Conservation (phyloP, 2,113 vertebrate species). For the Ictidomys tridecemlineatus region DNA sequence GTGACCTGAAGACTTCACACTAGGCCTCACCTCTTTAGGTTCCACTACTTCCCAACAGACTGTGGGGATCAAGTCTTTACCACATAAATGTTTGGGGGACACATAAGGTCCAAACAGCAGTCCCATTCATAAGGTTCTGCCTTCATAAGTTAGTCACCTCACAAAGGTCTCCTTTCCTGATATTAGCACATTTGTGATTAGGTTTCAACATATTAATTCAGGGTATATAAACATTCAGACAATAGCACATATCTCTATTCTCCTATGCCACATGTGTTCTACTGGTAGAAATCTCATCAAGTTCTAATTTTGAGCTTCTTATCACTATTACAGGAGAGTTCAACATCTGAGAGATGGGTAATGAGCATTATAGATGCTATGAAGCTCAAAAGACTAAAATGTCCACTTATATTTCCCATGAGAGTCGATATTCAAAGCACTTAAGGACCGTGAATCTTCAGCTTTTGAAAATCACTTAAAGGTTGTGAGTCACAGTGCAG, state of each 20-base stretch:
- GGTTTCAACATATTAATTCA: background rate
- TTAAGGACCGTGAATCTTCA: background rate
- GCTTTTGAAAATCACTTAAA: background rate
- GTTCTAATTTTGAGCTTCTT: constrained; percentile 6
- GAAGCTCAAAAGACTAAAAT: background rate
- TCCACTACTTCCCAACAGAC: background rate
- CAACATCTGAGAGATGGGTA: background rate
- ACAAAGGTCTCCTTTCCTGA: background rate
- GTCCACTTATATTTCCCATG: background rate
- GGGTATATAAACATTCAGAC: background rate
- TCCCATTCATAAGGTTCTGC: background rate
- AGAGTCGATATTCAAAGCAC: background rate
- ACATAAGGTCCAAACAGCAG: background rate
- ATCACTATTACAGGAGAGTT: background rate
- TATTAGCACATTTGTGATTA: background rate
- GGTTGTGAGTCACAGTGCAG: background rate
- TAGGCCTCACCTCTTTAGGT: background rate
- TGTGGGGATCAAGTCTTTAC: no score
- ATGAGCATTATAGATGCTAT: background rate
- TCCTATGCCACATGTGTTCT: background rate
- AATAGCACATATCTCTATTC: background rate
- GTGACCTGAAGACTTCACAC: background rate
- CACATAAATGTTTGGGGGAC: background rate
- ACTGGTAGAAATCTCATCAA: background rate
- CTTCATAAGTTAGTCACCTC: background rate